phyloP scores from a whole-genome alignment of 92 coral and sea anemone genomes.

The Hydrozoanthus gracilis region DNA sequence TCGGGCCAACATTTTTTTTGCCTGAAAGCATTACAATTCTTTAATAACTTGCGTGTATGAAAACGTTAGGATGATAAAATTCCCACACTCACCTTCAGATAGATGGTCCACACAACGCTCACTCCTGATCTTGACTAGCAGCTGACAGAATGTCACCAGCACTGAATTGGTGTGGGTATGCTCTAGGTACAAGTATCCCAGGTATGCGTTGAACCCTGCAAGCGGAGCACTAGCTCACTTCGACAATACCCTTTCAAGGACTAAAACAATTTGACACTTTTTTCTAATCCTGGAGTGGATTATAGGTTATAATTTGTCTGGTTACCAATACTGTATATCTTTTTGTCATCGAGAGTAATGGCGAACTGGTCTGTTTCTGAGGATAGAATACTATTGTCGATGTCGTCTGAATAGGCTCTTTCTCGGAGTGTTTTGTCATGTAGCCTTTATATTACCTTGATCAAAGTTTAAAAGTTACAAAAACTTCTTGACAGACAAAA shows the following conservation, averaged over 20 bases:
- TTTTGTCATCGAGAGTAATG: neutral
- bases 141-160: slow-evolving; percentile 76
- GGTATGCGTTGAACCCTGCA: slow-evolving; percentile 83
- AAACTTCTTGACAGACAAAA: neutral
- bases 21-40: neutral
- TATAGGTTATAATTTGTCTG: neutral
- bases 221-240: neutral
- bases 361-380: neutral
- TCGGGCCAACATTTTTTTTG: neutral
- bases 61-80: neutral
- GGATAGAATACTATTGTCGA: neutral
- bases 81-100: neutral
- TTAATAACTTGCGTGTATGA: neutral
- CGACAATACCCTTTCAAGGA: neutral
- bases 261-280: neutral
- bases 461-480: neutral
- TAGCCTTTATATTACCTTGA: neutral
- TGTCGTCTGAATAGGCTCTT: neutral
- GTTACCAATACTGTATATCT: neutral
- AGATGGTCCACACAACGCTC: neutral
- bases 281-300: neutral
- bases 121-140: slow-evolving; percentile 47
- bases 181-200: slow-evolving; percentile 83
- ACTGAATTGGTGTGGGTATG: slow-evolving; percentile 90
- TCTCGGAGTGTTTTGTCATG: slow-evolving; percentile 1